Evolutionary conservation across 2,888 invertebrate genomes (phyloP), one percentile per base, ranked within the genome.

Genomic region (Aelia acuminata): DNA sequence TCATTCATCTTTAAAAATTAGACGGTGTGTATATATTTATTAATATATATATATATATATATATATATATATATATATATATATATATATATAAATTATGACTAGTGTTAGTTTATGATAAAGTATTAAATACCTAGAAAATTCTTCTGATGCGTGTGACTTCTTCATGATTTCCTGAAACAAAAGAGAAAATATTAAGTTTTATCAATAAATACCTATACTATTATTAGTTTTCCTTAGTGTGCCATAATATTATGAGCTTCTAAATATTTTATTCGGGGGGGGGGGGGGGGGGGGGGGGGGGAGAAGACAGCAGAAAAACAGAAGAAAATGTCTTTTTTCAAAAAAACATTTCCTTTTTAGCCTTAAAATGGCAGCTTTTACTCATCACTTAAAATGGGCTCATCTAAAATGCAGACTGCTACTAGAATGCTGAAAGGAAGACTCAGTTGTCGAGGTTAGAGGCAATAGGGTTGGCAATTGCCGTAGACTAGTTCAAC

Each of bases 401-500:
- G 22, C 39, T 80, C 39, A 43, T 80, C 80, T 43, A n/a, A 43
- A 80, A 80, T 80, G 80, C 80, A 80, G 43, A 13, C 39, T 39
- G 80, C 43, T 11, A 80, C 80, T 80, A 31, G 80, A 80, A 80
- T 80, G 80, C 80, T 80, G 80, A 43, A 80, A 80, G 80, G 80
- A 80, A 80, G 80, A 43, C 80, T 43, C 80, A 80, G 80, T 80
- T 80, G 80, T 80, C 39, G 80, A 80, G 80, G 63, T 63, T 63
- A 63, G 63, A 63, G 63, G 63, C 63, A 80, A 80, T 80, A 80
- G 80, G 80, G 39, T n/a, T 80, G 43, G 80, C 80, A 80, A 80
- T 80, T 80, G 80, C 80, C 39, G 26, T 43, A 80, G 80, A 43
- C 80, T 80, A 80, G 80, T 80, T 80, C 80, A 80, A 80, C 80